Conservation (phyloP, 2,113 vertebrate genomes). For the Cebidichthys violaceus region DNA sequence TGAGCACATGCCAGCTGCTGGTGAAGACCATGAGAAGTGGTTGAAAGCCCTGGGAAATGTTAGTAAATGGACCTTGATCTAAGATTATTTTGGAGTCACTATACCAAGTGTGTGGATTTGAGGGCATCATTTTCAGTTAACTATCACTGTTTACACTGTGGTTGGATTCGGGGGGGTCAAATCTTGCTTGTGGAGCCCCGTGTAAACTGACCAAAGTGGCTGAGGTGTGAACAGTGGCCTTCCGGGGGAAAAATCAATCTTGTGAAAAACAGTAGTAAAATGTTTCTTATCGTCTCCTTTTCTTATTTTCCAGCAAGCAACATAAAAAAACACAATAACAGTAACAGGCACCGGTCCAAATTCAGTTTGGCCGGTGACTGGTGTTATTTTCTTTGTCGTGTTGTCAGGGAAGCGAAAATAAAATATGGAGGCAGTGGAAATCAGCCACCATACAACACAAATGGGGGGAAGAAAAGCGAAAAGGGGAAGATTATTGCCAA, state of each 20-base stretch:
- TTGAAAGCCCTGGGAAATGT: background rate
- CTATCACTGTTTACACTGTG: background rate
- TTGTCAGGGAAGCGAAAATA: slow-evolving; percentile 6
- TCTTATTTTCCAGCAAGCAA: background rate
- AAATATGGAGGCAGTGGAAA: slow-evolving; percentile 9
- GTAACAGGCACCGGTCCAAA: background rate
- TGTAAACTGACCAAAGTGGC: background rate
- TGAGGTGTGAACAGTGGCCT: background rate
- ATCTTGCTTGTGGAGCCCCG: background rate
- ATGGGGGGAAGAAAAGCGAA: background rate
- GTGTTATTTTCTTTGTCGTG: background rate
- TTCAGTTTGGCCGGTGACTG: background rate
- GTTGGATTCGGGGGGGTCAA: no score
- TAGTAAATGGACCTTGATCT: background rate
- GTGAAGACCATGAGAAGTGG: no score
- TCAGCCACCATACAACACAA: background rate
- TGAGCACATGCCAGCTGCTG: background rate
- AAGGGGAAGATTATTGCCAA: background rate
- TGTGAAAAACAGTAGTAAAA: background rate
- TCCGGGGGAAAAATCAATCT: background rate
- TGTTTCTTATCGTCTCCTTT: background rate
- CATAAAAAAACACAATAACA: background rate
- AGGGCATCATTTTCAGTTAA: background rate
- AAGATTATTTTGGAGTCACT: background rate
- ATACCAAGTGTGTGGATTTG: background rate